Percentiles rank a stretch among this genome's conserved stretches.
These are phyloP conservation scores for Carollia perspicillata DNA, from an alignment of 2,113 vertebrate genomes.

Conservation along the genomic window DNA sequence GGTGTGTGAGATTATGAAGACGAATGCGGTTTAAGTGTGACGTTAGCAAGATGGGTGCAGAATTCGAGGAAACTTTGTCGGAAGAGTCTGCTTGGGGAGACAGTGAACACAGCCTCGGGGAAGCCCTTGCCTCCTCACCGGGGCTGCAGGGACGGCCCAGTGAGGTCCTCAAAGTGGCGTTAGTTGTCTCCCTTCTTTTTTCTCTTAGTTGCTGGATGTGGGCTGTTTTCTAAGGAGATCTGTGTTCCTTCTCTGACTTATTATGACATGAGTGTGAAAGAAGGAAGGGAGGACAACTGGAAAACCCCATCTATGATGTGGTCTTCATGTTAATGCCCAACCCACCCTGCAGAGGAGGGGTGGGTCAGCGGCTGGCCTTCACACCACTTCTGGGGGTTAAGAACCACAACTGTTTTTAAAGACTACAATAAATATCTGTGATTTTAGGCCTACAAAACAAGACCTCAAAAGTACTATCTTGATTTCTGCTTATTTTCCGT, in stretches of 20 bases:
- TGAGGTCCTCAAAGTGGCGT: not conserved
- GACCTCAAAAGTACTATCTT: not conserved
- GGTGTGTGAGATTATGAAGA: not conserved
- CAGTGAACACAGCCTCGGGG: too few species aligned
- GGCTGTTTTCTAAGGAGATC: not conserved
- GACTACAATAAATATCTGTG: not conserved
- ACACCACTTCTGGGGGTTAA: not conserved
- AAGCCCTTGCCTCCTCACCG: accelerated
- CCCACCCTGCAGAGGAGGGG: not conserved
- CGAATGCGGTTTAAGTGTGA: not conserved
- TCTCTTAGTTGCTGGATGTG: not conserved
- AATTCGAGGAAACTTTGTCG: not conserved
- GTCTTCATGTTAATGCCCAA: not conserved
- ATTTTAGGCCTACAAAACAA: not conserved
- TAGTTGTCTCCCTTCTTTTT: accelerated
- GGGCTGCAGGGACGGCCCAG: not conserved
- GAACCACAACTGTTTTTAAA: not conserved
- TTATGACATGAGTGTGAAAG: not conserved
- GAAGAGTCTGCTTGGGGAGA: accelerated
- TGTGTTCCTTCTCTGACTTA: not conserved
- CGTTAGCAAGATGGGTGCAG: not conserved
- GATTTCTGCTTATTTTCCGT: not conserved
- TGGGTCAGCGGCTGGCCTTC: not conserved
- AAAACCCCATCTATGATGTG: not conserved
- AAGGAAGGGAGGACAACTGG: not conserved